Base-by-base conservation (phyloP, 2,888 invertebrate species). In the Nephrotoma guestfalica region DNA sequence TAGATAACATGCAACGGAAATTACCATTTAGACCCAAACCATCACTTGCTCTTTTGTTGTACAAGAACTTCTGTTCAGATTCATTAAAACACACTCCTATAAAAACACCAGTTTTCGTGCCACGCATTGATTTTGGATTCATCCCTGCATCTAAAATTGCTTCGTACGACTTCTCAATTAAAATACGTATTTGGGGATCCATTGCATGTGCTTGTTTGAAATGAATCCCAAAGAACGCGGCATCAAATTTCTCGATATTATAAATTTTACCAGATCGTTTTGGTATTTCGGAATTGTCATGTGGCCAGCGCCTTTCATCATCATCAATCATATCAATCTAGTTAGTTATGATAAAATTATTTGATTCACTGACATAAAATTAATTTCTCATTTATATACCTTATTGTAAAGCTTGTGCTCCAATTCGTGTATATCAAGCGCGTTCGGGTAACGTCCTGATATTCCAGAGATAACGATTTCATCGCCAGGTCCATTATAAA, bases 141-240 rank as follows among this genome's bases (percentile, higher is more conserved):
- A 94, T 88, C 90, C 94, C 94, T 88, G 96, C 94, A 92, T 96
- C 96, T 87, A 96, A 93, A 18, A 96, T 93, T 87, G 95, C 95
- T 90, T 96, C 97, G 89, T 95, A 96, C 0, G 96, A 94, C 86
- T 94, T 94, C 90, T 96, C 97, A 88, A 97, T 92, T 86, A 97
- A 91, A 87, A 96, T 93, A 88, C 97, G 93, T 88, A 96, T 94
- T 93, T 96, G 95, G 0, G 96, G 96, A 90, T 96, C 95, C 93
- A 96, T 94, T 86, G 94, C 94, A 89, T 95, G 94, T 0, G 95
- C 95, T 90, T 96, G 96, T 88, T 95, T 95, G 88, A 94, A 94
- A 88, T 95, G 95, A 41, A 96, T 94, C 0, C 95, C 95, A 90
- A 96, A 96, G 91, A 95, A 96, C 0, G 94, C 94, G 0, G 95